Percentiles rank a stretch among this genome's conserved stretches.
These are phyloP conservation scores for Hypanus sabinus DNA, from an alignment of 2,113 vertebrate genomes.

Conservation along the genomic window DNA sequence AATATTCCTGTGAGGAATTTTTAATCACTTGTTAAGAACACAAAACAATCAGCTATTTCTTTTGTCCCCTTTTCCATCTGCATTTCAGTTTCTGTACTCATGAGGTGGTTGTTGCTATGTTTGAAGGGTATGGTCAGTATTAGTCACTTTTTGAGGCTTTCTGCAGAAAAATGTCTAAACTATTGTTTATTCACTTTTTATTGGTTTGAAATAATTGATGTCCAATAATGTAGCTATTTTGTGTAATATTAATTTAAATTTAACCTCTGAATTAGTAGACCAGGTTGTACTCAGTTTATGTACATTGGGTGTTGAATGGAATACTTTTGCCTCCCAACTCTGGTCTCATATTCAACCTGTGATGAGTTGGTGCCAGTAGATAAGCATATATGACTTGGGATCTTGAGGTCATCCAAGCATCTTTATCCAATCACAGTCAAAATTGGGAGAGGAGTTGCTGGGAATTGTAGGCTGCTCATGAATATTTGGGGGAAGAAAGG, in stretches of 20 bases:
- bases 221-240: background rate
- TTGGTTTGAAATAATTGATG: background rate
- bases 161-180: background rate
- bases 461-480: background rate
- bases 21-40: no score
- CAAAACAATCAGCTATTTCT: no score
- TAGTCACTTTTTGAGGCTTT: background rate
- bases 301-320: background rate
- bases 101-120: no score
- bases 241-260: background rate
- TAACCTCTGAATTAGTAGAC: background rate
- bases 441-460: background rate
- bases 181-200: background rate
- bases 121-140: background rate
- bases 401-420: background rate
- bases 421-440: background rate
- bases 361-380: background rate
- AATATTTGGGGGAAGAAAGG: background rate
- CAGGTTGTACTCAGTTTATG: background rate
- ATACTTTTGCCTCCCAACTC: background rate
- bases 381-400: background rate
- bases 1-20: no score
- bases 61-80: no score
- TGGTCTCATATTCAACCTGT: background rate
- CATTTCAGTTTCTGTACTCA: no score